Base-by-base conservation (phyloP, 2,113 vertebrate species). In the Semnopithecus entellus region DNA sequence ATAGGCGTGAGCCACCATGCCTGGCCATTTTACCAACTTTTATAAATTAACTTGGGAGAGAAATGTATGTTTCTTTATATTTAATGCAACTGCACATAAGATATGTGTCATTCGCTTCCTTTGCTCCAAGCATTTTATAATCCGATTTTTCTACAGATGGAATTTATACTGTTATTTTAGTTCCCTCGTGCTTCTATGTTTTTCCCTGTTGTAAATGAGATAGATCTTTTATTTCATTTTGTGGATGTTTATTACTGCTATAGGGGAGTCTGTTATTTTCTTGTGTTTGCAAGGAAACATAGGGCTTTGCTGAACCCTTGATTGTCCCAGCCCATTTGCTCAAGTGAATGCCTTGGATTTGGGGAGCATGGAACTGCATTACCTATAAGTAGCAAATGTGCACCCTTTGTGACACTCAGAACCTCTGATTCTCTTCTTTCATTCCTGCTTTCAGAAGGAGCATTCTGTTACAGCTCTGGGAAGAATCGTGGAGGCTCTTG, bases 21-120 rank as follows among this genome's bases (percentile, higher is more conserved):
- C 61, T 12, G 4, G 27, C 61, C 11, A 64, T 90, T 95, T 96
- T 82, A 90, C 40, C 72, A 76, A 85, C 85, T 95, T 90, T 91
- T 79, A 61, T 79, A 93, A 94, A 78, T 97, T 86, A 88, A 35
- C 85, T 72, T 81, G 68, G 35, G 66, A 64, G 52, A 61, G 90
- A 88, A 76, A 90, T 90, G 94, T 83, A 55, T 38, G 84, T 68
- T 96, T 96, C 88, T 81, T 95, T 96, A 45, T 95, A 88, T 91
- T 91, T 83, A 90, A 83, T 50, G 20, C n/a, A 76, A 27, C 40
- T 43, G 43, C 92, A 90, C 43, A 59, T 90, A 40, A 90, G 83
- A 94, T 95, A 48, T 83, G 68, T 79, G 50, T 83, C 87, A 48
- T 96, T 94, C 79, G 55, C 85, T 95, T 96, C 83, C 81, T 89